These are phyloP conservation scores for Drosophila gunungcola DNA, from an alignment of 1,140 invertebrate genomes.

Conservation along the genomic window DNA sequence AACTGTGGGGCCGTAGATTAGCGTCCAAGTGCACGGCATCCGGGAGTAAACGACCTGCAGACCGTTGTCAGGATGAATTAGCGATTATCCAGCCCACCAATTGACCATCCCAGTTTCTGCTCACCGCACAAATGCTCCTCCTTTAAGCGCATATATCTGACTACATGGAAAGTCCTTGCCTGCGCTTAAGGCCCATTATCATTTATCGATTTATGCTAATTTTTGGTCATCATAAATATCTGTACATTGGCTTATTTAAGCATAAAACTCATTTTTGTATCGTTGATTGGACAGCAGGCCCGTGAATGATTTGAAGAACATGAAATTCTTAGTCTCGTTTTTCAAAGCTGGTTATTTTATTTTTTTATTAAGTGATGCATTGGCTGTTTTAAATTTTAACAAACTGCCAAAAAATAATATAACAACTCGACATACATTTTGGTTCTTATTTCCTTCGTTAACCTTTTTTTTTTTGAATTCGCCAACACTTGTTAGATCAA, in stretches of 20 bases:
- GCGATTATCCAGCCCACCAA: conserved; percentile 35
- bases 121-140: not conserved
- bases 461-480: not conserved
- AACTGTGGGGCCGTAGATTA: conserved; percentile 62
- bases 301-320: too few relatives aligned
- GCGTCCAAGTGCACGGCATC: conserved; percentile 64
- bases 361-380: too few relatives aligned
- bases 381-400: too few relatives aligned
- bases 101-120: conserved; percentile 15
- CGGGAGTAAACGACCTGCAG: conserved; percentile 47
- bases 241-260: not conserved
- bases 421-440: too few relatives aligned
- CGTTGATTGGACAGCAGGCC: conserved; percentile 31
- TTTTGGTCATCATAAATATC: conserved; percentile 7
- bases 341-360: too few relatives aligned
- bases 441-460: not conserved
- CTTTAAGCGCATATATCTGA: not conserved
- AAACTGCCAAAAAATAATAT: too few relatives aligned
- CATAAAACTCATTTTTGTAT: conserved; percentile 1
- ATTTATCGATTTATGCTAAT: conserved; percentile 53
- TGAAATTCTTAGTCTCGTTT: too few relatives aligned
- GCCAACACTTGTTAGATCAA: not conserved
- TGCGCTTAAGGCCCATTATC: conserved; percentile 12
- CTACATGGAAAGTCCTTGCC: not conserved
- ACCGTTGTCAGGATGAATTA: conserved; percentile 44